Percentiles rank a stretch among this genome's conserved stretches.
Evolutionary conservation across 2,888 invertebrate species (phyloP).

Genomic region (Petrolisthes cinctipes): DNA sequence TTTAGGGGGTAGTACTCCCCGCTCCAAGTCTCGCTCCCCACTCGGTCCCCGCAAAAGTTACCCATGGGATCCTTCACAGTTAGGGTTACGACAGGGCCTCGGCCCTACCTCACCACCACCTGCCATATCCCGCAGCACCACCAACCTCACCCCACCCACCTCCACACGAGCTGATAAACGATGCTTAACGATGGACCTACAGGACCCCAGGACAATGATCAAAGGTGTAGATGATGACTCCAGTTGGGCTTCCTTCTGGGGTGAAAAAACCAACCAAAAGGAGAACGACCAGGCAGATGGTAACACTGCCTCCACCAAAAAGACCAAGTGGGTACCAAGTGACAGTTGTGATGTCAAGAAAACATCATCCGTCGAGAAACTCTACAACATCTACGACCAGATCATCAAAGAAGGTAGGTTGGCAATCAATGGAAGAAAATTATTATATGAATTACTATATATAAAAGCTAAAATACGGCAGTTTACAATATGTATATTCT

Average conservation of each 20-base stretch:
- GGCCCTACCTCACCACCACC: not conserved
- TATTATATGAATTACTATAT: not conserved
- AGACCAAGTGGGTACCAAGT: not conserved
- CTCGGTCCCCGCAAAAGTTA: slow-evolving; percentile 17
- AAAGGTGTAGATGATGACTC: slow-evolving; percentile 29
- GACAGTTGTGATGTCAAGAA: not conserved
- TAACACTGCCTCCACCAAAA: slow-evolving; percentile 22
- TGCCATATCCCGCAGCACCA: not conserved
- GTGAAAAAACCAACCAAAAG: slow-evolving; percentile 20
- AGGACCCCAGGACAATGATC: slow-evolving; percentile 30
- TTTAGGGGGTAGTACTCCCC: slow-evolving; percentile 7
- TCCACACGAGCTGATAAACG: slow-evolving; percentile 21
- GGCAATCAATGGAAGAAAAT: not conserved
- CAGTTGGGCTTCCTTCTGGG: slow-evolving; percentile 47
- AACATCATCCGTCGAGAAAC: slow-evolving; percentile 49
- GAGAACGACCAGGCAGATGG: slow-evolving; percentile 35
- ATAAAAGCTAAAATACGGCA: not conserved
- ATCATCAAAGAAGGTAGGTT: slow-evolving; percentile 54
- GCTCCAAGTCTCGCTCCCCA: slow-evolving; percentile 10
- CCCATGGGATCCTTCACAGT: not conserved
- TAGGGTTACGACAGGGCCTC: not conserved
- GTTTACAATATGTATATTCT: too few species aligned
- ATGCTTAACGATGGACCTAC: slow-evolving; percentile 13
- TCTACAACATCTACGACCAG: slow-evolving; percentile 54
- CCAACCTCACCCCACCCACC: not conserved